Conservation (phyloP, 1,140 invertebrate genomes). For the Bradynema listronoti region DNA sequence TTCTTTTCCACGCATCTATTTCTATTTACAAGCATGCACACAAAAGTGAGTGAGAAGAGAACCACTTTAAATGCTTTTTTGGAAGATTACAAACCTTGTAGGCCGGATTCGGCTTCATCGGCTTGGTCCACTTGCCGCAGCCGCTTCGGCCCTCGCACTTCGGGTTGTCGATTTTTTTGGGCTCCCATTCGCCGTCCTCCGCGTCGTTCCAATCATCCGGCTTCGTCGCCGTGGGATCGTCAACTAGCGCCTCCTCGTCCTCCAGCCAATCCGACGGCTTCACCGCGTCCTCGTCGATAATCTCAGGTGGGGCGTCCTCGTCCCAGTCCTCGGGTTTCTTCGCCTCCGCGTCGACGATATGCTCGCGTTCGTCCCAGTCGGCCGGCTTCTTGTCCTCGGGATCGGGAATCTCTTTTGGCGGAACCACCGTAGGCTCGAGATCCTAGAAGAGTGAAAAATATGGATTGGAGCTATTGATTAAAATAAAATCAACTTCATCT, state of each 20-base stretch:
- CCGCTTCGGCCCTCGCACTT: conserved; percentile 75
- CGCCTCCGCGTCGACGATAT: conserved; percentile 59
- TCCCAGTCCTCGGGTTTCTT: conserved; percentile 51
- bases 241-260: conserved; percentile 77
- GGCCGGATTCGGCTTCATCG: conserved; percentile 39
- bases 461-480: neutral
- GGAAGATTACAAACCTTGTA: conserved; percentile 58
- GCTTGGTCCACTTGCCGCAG: conserved; percentile 75
- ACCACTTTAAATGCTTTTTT: no score
- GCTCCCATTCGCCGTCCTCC: conserved; percentile 97
- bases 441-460: conserved; percentile 38
- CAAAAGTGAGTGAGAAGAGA: no score
- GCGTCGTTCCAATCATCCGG: conserved; percentile 81
- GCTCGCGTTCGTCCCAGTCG: conserved; percentile 94
- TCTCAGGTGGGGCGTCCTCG: conserved; percentile 43
- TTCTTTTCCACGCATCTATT: no score
- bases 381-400: conserved; percentile 78
- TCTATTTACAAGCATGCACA: no score
- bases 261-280: conserved; percentile 74
- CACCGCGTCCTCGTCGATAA: conserved; percentile 45
- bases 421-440: conserved; percentile 77
- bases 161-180: conserved; percentile 83
- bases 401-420: conserved; percentile 88
- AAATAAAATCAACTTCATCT: conserved; percentile 2
- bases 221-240: conserved; percentile 77